A percentile compares a stretch with the other conserved stretches of the same genome.
These are phyloP conservation scores for Bombus confusus DNA, from an alignment of 1,140 invertebrate genomes.

Conservation along the genomic window DNA sequence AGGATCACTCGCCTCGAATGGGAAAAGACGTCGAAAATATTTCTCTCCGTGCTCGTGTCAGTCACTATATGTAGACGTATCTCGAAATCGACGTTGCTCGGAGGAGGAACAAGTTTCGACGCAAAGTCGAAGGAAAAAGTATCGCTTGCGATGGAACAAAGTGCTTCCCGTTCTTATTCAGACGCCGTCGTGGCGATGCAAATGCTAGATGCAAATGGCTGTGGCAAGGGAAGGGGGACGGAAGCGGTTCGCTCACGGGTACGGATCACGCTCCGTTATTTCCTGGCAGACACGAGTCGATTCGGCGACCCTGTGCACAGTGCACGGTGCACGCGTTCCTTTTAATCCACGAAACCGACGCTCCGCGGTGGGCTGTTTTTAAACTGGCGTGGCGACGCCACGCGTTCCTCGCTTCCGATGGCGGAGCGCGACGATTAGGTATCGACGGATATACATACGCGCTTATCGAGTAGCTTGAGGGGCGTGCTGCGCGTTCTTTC, in stretches of 20 bases:
- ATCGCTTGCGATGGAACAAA: constrained; percentile 5
- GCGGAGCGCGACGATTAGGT: neutral
- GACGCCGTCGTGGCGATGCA: constrained; percentile 63
- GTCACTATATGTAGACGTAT: too few species aligned
- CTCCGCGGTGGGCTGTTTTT: constrained; percentile 22
- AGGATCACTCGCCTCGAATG: too few species aligned
- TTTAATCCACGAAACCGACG: constrained; percentile 48
- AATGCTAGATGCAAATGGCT: constrained; percentile 65
- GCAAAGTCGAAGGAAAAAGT: neutral
- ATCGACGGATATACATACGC: neutral
- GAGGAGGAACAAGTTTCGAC: neutral
- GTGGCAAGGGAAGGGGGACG: constrained; percentile 47
- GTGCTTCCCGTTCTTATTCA: constrained; percentile 63
- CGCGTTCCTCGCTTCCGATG: neutral
- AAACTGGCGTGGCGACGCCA: constrained; percentile 10
- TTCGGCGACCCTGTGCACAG: constrained; percentile 46
- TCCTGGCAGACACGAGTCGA: constrained; percentile 71
- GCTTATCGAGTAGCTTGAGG: too few species aligned
- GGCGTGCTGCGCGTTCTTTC: too few species aligned
- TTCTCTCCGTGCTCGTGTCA: neutral
- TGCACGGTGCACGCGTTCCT: constrained; percentile 38
- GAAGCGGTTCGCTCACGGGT: constrained; percentile 73
- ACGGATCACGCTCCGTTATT: constrained; percentile 76
- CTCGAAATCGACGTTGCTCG: neutral
- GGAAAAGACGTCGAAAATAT: too few species aligned